Percentiles rank a stretch among this genome's conserved stretches.
These are phyloP conservation scores for Zapus hudsonius DNA, from an alignment of 2,113 vertebrate genomes.

Conservation along the genomic window DNA sequence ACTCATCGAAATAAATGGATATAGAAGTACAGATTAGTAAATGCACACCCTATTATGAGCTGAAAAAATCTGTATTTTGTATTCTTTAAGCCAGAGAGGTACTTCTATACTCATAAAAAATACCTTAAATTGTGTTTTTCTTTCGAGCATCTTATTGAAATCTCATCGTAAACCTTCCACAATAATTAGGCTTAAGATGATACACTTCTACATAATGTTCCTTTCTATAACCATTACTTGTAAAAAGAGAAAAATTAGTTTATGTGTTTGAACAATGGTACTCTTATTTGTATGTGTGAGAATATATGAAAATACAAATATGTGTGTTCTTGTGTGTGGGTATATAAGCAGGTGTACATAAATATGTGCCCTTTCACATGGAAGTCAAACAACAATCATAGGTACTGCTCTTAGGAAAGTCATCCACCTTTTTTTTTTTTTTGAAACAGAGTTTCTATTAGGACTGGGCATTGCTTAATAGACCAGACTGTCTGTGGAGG, in stretches of 20 bases:
- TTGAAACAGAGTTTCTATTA: too few relatives aligned
- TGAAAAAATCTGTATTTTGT: neutral
- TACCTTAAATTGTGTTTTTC: neutral
- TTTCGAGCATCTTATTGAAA: neutral
- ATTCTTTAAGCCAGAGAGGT: neutral
- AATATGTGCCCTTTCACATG: too few relatives aligned
- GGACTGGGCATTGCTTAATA: too few relatives aligned
- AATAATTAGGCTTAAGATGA: neutral
- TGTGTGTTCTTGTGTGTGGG: too few relatives aligned
- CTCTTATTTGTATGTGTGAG: neutral
- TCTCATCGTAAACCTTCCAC: neutral
- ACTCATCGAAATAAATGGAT: neutral
- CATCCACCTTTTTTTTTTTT: too few relatives aligned
- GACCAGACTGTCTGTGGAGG: too few relatives aligned
- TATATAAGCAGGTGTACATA: too few relatives aligned
- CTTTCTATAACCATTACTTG: neutral
- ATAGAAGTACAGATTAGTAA: neutral
- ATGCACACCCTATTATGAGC: neutral
- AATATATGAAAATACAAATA: too few relatives aligned
- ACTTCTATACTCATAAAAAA: neutral
- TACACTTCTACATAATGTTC: neutral
- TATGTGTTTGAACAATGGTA: neutral
- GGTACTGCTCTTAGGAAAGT: too few relatives aligned
- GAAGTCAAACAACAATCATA: too few relatives aligned
- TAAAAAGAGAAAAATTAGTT: neutral